Evolutionary conservation across 2,113 vertebrate genomes (phyloP), one percentile per base, ranked within the genome.

Genomic region (Onychorhynchus coronatus): DNA sequence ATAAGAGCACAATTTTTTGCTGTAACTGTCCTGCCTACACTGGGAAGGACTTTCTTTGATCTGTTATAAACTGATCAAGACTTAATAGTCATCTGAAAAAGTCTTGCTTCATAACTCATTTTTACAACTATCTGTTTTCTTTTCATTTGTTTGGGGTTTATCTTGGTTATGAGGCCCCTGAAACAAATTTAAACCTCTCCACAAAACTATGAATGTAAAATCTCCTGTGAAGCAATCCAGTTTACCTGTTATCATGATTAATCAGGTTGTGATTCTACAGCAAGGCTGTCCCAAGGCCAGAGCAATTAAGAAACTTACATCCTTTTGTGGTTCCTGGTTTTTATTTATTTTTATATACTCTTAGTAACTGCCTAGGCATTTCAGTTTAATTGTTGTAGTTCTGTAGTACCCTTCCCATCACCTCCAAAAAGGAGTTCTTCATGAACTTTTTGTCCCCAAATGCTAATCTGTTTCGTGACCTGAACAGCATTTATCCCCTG

Each of bases 401-500:
- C 52, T 80, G 84, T 81, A 86, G 58, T 67, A 63, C 39, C 28
- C 47, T 85, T 94, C 44, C 47, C n/a, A 92, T 88, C 56, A 79
- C 62, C 76, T 84, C 3, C 11, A 89, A 56, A 88, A 84, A 59
- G 15, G 47, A 88, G 91, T 50, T 82, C 66, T 92, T 89, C 53
- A 10, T 67, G 66, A 94, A 67, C 65, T 22, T 88, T 93, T 74
- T 96, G 95, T 95, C 91, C 95, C 92, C 44, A 37, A 78, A 41
- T 67, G 41, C 73, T 93, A 95, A 95, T 91, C 92, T 89, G 35
- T 92, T 95, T 61, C 86, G 5, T 96, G 95, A 94, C 91, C 93
- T 92, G 88, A 97, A 86, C 84, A 96, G 68, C 61, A 90, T 92
- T 92, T 94, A 95, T 94, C 53, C 95, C 68, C 25, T 91, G 73